Percentiles rank a stretch among this genome's conserved stretches.
Evolutionary conservation across 2,113 vertebrate species (phyloP).

Genomic region (Syngnathoides biaculeatus): DNA sequence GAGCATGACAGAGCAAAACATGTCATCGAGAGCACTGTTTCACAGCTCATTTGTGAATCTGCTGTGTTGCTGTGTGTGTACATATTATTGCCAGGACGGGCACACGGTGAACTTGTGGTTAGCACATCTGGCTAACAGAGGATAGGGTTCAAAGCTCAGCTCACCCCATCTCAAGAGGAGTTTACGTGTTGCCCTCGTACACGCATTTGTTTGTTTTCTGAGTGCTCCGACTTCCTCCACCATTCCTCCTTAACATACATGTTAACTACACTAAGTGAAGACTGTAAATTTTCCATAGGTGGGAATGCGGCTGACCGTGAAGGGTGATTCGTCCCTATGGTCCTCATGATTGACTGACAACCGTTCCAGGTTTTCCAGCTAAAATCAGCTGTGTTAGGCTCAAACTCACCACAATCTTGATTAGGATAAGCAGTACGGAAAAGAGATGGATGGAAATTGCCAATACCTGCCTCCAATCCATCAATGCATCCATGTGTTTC

Average conservation of each 20-base stretch:
- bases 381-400: neutral
- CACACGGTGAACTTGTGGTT: neutral
- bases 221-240: neutral
- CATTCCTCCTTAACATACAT: neutral
- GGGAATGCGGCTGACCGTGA: neutral
- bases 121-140: neutral
- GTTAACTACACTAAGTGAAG: neutral
- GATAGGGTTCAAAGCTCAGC: neutral
- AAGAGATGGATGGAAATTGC: neutral
- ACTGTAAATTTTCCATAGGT: neutral
- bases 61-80: slow-evolving; percentile 36
- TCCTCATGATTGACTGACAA: too few relatives aligned
- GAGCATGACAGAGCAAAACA: slow-evolving; percentile 43
- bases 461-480: neutral
- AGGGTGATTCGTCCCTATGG: neutral
- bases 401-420: neutral
- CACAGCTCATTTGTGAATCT: slow-evolving; percentile 20
- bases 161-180: too few relatives aligned
- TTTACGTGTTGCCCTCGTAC: neutral
- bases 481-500: slow-evolving; percentile 27
- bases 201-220: neutral
- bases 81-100: slow-evolving; percentile 5
- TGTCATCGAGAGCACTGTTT: slow-evolving; percentile 29
- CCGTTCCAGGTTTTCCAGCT: neutral
- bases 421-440: neutral